phyloP scores from a whole-genome alignment of 2,888 invertebrate genomes.

The Odontothrips loti region DNA sequence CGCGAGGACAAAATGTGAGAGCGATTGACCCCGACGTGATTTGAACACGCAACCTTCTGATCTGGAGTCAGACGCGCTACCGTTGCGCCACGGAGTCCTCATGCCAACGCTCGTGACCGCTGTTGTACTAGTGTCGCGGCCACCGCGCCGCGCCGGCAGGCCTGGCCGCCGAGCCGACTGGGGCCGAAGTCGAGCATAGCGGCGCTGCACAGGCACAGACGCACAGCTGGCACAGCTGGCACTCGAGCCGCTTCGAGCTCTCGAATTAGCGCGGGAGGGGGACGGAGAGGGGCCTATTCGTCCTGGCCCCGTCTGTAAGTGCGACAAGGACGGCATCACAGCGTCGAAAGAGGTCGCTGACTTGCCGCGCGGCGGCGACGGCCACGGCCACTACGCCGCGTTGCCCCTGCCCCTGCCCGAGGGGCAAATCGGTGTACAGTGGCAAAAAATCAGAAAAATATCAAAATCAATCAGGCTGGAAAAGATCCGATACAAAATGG shows the following conservation, averaged over 20 bases:
- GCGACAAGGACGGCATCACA: background rate
- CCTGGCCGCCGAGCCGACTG: background rate
- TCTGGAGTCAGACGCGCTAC: conserved; percentile 98
- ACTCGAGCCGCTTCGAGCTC: background rate
- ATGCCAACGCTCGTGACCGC: background rate
- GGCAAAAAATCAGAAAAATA: too few species aligned
- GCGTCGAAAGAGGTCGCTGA: background rate
- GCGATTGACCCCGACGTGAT: conserved; percentile 84
- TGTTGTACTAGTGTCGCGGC: background rate
- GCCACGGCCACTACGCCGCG: too few species aligned
- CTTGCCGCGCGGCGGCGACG: background rate
- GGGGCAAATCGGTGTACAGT: too few species aligned
- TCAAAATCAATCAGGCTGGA: too few species aligned
- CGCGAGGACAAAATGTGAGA: too few species aligned
- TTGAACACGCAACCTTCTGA: conserved; percentile 98
- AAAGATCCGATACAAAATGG: too few species aligned
- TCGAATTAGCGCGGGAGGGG: conserved; percentile 8
- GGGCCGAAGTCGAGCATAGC: background rate
- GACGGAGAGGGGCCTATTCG: background rate
- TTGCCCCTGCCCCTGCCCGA: too few species aligned
- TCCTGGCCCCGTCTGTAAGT: background rate
- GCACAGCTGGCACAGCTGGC: background rate
- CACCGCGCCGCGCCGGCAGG: background rate
- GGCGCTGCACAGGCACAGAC: background rate
- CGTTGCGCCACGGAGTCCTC: conserved; percentile 90